Base-by-base conservation (phyloP, 2,113 vertebrate species). In the Ameiurus melas region DNA sequence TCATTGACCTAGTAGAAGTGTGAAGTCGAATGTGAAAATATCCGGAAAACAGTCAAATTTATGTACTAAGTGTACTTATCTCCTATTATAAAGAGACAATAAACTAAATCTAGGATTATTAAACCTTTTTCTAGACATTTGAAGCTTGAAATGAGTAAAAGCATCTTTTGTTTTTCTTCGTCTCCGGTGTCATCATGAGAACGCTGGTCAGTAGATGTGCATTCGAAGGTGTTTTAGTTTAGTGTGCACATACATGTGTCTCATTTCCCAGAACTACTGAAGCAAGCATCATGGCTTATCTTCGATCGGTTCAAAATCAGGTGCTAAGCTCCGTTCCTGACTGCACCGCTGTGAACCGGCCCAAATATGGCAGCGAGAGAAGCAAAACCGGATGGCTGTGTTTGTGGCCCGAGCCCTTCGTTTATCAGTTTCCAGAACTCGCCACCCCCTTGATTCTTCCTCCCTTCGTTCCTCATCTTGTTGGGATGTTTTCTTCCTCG, bases 291-390 rank as follows among this genome's bases (percentile, higher is more conserved):
- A 25, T 8, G 55, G 68, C 36, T 87, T 51, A 87, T 82, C 85
- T 88, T 25, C 7, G 22, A 36, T 68, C 36, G 33, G 43, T 30
- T 53, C 51, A 80, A 73, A 57, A 33, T 68, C 4, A 13, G 62
- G 83, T 83, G 30, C 70, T 75, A 77, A 25, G 58, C 77, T 55
- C 82, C 68, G 20, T 64, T 88, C 80, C 47, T 64, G 55, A 90
- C 89, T 86, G 53, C 43, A 30, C 60, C 62, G 75, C 90, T 83
- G 89, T 87, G 89, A 90, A 83, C 85, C 78, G 87, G 78, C 83
- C 94, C 94, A 95, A 93, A 95, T 94, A 95, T 90, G 94, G 94
- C 88, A 92, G 86, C 89, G 57, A 90, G 83, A 91, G 68, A 89
- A 57, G n/a, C 58, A 88, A 81, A 89, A 89, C 87, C 85, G 83